Base-by-base conservation (phyloP, 2,888 invertebrate genomes). In the Petrolisthes manimaculis region DNA sequence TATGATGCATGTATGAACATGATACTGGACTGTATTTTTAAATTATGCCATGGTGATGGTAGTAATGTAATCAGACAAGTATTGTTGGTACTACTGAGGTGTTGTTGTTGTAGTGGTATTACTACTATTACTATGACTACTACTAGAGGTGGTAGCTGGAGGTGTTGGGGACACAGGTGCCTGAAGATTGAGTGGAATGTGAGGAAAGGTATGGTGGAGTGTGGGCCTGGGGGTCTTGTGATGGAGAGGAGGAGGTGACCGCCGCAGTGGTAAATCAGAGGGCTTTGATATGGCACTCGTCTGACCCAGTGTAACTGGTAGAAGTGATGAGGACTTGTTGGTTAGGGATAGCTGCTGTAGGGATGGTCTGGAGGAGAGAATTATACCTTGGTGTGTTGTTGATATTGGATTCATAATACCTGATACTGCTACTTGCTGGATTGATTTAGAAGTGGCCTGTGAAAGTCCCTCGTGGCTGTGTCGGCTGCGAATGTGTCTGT, bases 401-500 rank as follows among this genome's bases (percentile, higher is more conserved):
- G 81, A 82, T 67, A 61, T 61, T 18, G 81, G 67, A 8, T 61
- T 37, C 14, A 61, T 21, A 9, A 74, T 24, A 18, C 71, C n/a
- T 56, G 81, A 18, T 37, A 37, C 37, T 37, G 37, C 37, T 37
- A 37, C 37, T 37, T 37, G 37, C 54, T 71, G 74, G 51, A 84
- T 37, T 6, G 81, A 51, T n/a, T 80, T 74, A 21, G 5, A 18
- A n/a, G 56, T 56, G 21, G 24, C 71, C 56, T 18, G 51, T n/a
- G 71, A 55, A 12, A n/a, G n/a, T 8, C 75, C 61, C 6, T 79
- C 74, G 12, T 80, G 56, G 5, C 53, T 51, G 75, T 89, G 89
- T 18, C 86, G 79, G 71, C 83, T 89, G 2, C 84, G 67, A 61
- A 87, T 87, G 85, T 89, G 89, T 18, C 89, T 80, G 81, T 83